These are phyloP conservation scores for Drosophila pullipes DNA, from an alignment of 2,888 invertebrate genomes.

Conservation along the genomic window DNA sequence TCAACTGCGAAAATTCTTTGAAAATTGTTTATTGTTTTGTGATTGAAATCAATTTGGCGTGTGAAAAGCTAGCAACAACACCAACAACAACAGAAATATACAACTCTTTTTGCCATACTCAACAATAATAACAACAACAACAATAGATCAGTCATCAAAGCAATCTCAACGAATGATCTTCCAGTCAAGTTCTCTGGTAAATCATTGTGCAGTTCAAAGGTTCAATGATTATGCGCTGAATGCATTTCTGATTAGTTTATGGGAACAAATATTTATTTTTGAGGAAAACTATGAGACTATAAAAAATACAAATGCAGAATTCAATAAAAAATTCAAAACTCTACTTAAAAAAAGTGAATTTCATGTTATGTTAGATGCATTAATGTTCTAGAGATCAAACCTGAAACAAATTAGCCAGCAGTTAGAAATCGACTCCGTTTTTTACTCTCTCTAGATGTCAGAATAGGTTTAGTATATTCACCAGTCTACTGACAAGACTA, in stretches of 20 bases:
- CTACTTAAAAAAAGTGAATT: not conserved
- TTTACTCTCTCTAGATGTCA: too few species aligned
- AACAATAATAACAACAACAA: constrained; percentile 9
- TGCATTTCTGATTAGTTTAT: constrained; percentile 12
- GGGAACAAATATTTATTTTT: constrained; percentile 1
- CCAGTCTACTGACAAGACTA: too few species aligned
- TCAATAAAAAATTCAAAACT: too few species aligned
- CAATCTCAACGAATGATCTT: constrained; percentile 20
- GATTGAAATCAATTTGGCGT: constrained; percentile 74
- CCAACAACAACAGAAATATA: not conserved
- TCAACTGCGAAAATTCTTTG: constrained; percentile 74
- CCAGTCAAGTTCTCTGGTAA: constrained; percentile 32
- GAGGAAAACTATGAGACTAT: too few species aligned
- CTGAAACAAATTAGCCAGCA: not conserved
- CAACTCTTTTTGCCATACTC: constrained; percentile 8
- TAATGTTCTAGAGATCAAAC: not conserved
- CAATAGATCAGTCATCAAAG: constrained; percentile 16
- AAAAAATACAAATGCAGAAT: not conserved
- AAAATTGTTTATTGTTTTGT: constrained; percentile 67
- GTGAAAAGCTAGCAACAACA: constrained; percentile 34
- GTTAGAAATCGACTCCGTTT: too few species aligned
- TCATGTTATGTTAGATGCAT: not conserved
- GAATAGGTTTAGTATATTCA: too few species aligned
- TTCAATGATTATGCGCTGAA: constrained; percentile 45
- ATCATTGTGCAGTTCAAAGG: constrained; percentile 68